Evolutionary conservation across 2,888 invertebrate genomes (phyloP).

Genomic region (Caenorhabditis parvicauda): DNA sequence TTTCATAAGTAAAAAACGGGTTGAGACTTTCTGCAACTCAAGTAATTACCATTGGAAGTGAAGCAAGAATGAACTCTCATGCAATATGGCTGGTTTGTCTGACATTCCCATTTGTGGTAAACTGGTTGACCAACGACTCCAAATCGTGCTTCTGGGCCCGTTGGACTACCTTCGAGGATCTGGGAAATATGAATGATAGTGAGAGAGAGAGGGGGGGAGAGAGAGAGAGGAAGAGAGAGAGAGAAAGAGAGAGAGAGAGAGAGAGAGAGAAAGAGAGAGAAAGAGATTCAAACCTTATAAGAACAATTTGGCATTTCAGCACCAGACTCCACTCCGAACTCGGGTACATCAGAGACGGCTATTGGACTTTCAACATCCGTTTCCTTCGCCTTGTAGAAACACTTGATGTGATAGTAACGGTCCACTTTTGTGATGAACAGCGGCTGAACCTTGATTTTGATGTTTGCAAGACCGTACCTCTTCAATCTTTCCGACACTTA

Average conservation of each 20-base stretch:
- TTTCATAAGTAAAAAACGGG: too few relatives aligned
- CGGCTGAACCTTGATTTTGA: too few relatives aligned
- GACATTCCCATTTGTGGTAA: conserved; percentile 12
- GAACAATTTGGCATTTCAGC: conserved; percentile 9
- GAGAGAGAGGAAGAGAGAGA: too few relatives aligned
- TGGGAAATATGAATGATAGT: background rate
- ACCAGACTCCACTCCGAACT: background rate
- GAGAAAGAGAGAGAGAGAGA: too few relatives aligned
- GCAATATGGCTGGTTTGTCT: conserved; percentile 1
- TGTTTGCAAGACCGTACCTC: too few relatives aligned
- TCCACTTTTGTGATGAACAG: conserved; percentile 15
- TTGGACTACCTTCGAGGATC: conserved; percentile 10
- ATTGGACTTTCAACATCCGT: conserved; percentile 1
- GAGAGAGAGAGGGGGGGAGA: too few relatives aligned
- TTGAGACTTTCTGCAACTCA: conserved; percentile 4
- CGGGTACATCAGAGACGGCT: conserved; percentile 7
- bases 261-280: too few relatives aligned
- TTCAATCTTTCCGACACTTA: too few relatives aligned
- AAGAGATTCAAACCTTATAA: conserved; percentile 5
- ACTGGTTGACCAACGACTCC: conserved; percentile 12
- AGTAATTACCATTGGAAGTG: background rate
- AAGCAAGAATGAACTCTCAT: background rate
- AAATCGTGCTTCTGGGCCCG: conserved; percentile 1
- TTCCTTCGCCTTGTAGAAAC: conserved; percentile 6
- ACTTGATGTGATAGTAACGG: conserved; percentile 6